Base-by-base conservation (phyloP, 2,113 vertebrate genomes). In the Calonectris borealis region DNA sequence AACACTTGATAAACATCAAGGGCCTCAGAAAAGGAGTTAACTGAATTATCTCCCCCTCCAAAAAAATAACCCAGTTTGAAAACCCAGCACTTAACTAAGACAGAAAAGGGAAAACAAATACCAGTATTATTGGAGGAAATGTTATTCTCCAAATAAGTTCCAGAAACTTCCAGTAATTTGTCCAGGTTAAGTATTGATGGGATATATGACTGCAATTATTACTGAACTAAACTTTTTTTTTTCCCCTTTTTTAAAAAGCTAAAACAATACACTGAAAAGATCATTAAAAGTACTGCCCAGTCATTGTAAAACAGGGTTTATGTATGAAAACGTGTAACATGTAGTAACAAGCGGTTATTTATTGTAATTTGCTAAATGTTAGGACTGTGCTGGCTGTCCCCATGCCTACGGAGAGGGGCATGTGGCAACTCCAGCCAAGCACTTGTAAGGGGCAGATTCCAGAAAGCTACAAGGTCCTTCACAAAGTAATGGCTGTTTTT, bases 131-230 rank as follows among this genome's bases (percentile, higher is more conserved):
- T 84, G 64, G 42, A 89, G 34, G n/a, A 90, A 93, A 52, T 40
- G 10, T 60, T 75, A 40, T 55, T 88, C 21, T 89, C 48, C 44
- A 86, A 66, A 13, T 48, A 83, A 90, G 65, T 65, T 92, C 71
- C 80, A 88, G 58, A 25, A 79, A 46, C 51, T 96, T 80, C 34
- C 68, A 91, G 44, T 88, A 73, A 68, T 90, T 64, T 86, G 5
- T 66, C 34, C 72, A 81, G 11, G 29, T 72, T 60, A 79, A 85
- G 6, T 69, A 76, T 90, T 29, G 13, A 72, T 88, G 58, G n/a
- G 62, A 55, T 83, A 24, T 48, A 85, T 16, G 1, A 58, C 21
- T 93, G 34, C 42, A 80, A 44, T 71, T 93, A 54, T 71, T 86
- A 91, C 48, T 11, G 5, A 86, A 88, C 79, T 85, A 69, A 81